Conservation (phyloP, 2,113 vertebrate genomes). For the Danio rerio region DNA sequence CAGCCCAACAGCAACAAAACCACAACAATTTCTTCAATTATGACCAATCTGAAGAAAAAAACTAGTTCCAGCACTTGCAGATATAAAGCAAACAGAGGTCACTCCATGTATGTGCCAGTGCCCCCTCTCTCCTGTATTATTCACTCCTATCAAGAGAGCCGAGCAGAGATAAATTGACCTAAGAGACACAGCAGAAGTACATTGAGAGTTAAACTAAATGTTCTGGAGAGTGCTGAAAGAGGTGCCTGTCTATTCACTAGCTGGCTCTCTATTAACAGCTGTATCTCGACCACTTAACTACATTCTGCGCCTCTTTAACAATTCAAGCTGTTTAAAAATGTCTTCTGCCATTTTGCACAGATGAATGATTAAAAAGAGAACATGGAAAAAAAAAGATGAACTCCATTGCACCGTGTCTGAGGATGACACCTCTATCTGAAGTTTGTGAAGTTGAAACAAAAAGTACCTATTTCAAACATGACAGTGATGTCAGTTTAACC, state of each 20-base stretch:
- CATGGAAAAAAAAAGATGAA: slow-evolving; percentile 20
- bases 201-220: slow-evolving; percentile 73
- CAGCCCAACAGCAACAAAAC: not conserved
- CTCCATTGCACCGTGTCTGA: not conserved
- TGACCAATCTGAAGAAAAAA: slow-evolving; percentile 58
- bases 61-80: slow-evolving; percentile 76
- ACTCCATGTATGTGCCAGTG: slow-evolving; percentile 69
- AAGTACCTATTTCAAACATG: slow-evolving; percentile 22
- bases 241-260: slow-evolving; percentile 71
- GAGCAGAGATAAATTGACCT: slow-evolving; percentile 78
- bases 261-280: slow-evolving; percentile 49
- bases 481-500: not conserved
- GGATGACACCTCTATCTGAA: not conserved
- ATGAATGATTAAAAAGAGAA: slow-evolving; percentile 39
- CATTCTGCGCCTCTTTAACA: slow-evolving; percentile 26
- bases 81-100: slow-evolving; percentile 74
- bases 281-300: slow-evolving; percentile 50
- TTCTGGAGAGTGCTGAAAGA: slow-evolving; percentile 75
- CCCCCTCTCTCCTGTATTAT: slow-evolving; percentile 72
- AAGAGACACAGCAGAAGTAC: slow-evolving; percentile 64
- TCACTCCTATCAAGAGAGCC: slow-evolving; percentile 72
- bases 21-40: slow-evolving; percentile 22
- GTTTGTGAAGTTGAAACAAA: slow-evolving; percentile 32
- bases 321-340: slow-evolving; percentile 18
- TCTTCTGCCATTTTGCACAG: slow-evolving; percentile 24